These are phyloP conservation scores for Eudyptes chrysolophus DNA, from an alignment of 2,113 vertebrate genomes.

Conservation along the genomic window DNA sequence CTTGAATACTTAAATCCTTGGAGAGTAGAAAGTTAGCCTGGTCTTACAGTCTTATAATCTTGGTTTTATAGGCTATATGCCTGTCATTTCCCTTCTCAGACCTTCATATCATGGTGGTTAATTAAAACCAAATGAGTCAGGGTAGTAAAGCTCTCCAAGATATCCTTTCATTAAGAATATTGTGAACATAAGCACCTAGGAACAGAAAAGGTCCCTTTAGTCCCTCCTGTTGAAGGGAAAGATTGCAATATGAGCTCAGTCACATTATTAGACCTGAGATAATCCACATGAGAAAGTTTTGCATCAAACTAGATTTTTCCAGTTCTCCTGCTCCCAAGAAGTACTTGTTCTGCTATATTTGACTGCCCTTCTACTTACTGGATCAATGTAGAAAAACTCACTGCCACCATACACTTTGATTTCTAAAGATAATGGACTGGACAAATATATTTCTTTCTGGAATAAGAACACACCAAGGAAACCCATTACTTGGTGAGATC, in stretches of 20 bases:
- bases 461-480: neutral
- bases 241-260: neutral
- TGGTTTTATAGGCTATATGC: neutral
- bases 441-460: neutral
- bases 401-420: neutral
- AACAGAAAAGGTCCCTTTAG: neutral
- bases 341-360: neutral
- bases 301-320: neutral
- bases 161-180: neutral
- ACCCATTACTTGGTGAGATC: neutral
- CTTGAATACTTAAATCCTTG: neutral
- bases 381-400: neutral
- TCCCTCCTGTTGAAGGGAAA: neutral
- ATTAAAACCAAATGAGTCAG: neutral
- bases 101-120: neutral
- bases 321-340: neutral
- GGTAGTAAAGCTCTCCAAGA: neutral
- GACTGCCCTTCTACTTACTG: neutral
- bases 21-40: neutral
- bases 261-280: neutral
- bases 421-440: neutral
- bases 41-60: neutral
- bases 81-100: neutral
- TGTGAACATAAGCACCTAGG: neutral
- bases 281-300: neutral